Base-by-base conservation (phyloP, 1,140 invertebrate genomes). In the Gryllus bimaculatus region DNA sequence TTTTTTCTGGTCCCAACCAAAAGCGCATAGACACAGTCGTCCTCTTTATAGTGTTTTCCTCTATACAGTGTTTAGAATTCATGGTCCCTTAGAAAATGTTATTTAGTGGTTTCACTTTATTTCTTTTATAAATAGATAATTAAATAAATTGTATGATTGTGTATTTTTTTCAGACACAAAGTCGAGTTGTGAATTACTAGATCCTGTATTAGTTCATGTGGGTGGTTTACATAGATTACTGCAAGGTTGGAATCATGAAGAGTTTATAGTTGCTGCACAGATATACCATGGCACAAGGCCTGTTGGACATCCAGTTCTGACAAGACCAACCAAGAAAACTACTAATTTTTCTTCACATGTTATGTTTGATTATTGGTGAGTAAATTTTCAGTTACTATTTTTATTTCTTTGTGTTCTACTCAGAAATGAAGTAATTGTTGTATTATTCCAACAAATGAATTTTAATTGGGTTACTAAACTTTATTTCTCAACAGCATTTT, bases 251-350 rank as follows among this genome's bases (percentile, higher is more conserved):
- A 90, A 89, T 80, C 94, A 94, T 85, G 93, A 96, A 82, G 92
- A 95, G 83, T 98, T 94, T 83, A 89, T 93, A 78, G 89, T 97
- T 13, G 91, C 91, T 75, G 93, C 92, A 48, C 93, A 96, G 84
- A 90, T 98, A 75, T 96, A 93, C 85, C 93, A 98, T 86, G 96
- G 96, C 8, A 95, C 94, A 0, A 87, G 93, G 76, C 91, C 92
- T 13, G 87, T 96, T 26, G 92, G 92, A 39, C 88, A 91, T 79
- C 87, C 91, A 0, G 90, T 93, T 74, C 84, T 92, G 13, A 91
- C 93, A 0, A 89, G 91, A 83, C 89, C 90, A 0, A 90, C 89
- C 81, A 88, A 90, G 20, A 87, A 91, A 18, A 90, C 87, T 75
- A 89, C 87, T 0, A 91, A 91, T 47, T 91, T 96, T 84, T 94